These are phyloP conservation scores for Gryon sp. DNA, from an alignment of 1,140 invertebrate species.

Conservation along the genomic window DNA sequence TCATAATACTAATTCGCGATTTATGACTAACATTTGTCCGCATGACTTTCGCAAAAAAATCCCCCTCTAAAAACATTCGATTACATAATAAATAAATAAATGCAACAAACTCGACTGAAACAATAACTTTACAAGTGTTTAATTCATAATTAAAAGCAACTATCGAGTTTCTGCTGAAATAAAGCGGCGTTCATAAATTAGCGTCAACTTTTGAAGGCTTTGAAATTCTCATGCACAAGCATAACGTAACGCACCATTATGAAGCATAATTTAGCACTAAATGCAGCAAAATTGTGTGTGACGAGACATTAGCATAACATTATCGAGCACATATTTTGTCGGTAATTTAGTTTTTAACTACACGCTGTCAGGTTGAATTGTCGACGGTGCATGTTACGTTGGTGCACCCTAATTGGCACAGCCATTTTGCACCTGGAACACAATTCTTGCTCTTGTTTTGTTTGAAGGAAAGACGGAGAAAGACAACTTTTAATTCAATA, in stretches of 20 bases:
- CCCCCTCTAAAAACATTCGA: no score
- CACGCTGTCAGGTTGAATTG: constrained; percentile 20
- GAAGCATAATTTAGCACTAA: constrained; percentile 16
- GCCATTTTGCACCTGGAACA: constrained; percentile 44
- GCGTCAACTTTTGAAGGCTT: no score
- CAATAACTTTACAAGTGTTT: no score
- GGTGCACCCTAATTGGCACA: constrained; percentile 18
- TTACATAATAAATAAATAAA: no score
- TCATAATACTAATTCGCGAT: no score
- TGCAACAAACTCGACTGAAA: not conserved
- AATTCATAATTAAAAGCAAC: no score
- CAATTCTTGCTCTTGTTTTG: constrained; percentile 27
- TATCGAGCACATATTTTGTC: constrained; percentile 26
- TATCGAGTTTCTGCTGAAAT: no score
- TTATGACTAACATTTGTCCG: no score
- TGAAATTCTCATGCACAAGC: constrained; percentile 21
- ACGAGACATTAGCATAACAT: constrained; percentile 26
- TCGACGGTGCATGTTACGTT: constrained; percentile 10
- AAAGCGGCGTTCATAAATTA: no score
- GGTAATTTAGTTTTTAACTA: constrained; percentile 27
- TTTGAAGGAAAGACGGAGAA: constrained; percentile 22
- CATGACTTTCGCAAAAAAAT: no score
- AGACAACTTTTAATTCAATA: no score
- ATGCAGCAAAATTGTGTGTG: constrained; percentile 21
- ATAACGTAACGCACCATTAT: constrained; percentile 8